A percentile compares a stretch with the other conserved stretches of the same genome.
phyloP scores from a whole-genome alignment of 2,113 vertebrate genomes.

The Tragelaphus buxtoni region DNA sequence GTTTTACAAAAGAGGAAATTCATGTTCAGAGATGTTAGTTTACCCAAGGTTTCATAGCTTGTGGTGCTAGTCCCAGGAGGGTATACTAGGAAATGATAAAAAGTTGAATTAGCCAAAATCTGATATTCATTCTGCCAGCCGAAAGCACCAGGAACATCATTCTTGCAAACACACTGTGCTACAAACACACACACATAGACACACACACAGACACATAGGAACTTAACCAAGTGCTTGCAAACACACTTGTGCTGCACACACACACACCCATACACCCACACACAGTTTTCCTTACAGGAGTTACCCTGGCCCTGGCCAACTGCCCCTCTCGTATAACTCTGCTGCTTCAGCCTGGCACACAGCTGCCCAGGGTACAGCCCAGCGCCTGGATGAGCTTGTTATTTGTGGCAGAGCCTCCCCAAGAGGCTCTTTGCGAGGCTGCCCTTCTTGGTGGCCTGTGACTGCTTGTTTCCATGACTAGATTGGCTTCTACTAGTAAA shows the following conservation, averaged over 20 bases:
- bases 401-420: neutral
- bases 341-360: neutral
- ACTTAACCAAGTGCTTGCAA: neutral
- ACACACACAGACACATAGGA: neutral
- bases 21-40: neutral
- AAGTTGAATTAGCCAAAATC: neutral
- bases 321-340: neutral
- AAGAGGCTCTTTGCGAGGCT: neutral
- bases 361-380: neutral
- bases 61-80: neutral
- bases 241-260: neutral
- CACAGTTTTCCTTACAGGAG: neutral
- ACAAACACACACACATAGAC: accelerated
- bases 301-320: neutral
- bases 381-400: neutral
- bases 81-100: neutral
- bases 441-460: neutral
- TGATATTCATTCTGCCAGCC: neutral
- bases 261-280: accelerated
- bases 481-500: neutral
- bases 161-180: neutral
- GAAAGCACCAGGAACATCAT: neutral
- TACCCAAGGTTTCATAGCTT: neutral
- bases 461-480: slow-evolving; percentile 12
- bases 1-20: neutral